These are phyloP conservation scores for Ciona savignyi DNA, from an alignment of 23 tunicate genomes.

Conservation along the genomic window DNA sequence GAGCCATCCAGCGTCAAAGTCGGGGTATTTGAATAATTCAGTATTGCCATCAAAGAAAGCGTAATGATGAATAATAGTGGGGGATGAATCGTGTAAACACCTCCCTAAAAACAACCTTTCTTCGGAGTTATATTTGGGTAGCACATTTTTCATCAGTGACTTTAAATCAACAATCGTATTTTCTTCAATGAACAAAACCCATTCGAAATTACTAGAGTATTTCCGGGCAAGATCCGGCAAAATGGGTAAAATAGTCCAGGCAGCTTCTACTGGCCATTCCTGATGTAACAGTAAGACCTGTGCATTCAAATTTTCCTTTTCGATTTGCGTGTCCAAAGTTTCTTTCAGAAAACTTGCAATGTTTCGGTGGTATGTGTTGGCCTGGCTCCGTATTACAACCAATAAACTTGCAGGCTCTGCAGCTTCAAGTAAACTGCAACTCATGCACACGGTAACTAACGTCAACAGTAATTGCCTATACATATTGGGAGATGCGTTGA, in stretches of 20 bases:
- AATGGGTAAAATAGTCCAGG: constrained; percentile 64
- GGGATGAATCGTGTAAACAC: constrained; percentile 43
- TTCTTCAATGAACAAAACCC: constrained; percentile 91
- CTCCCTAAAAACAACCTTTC: constrained; percentile 49
- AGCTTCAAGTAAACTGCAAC: too few relatives aligned
- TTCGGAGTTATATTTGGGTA: constrained; percentile 30
- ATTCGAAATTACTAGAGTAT: constrained; percentile 37
- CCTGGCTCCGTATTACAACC: constrained; percentile 53
- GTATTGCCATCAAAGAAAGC: constrained; percentile 35
- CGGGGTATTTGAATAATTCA: constrained; percentile 54
- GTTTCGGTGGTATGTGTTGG: constrained; percentile 25
- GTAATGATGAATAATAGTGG: constrained; percentile 79
- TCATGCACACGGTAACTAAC: too few relatives aligned
- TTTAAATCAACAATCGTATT: constrained; percentile 41
- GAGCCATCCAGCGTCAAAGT: constrained; percentile 76
- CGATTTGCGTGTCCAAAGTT: constrained; percentile 34
- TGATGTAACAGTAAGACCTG: constrained; percentile 35
- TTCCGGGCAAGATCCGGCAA: constrained; percentile 42
- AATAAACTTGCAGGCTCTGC: constrained; percentile 6
- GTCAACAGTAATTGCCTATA: too few relatives aligned
- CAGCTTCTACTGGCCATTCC: constrained; percentile 54
- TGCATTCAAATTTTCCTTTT: constrained; percentile 17
- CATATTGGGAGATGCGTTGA: too few relatives aligned
- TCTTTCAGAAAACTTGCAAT: constrained; percentile 16
- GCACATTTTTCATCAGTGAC: constrained; percentile 19